These are phyloP conservation scores for Andrena hattorfiana DNA, from an alignment of 2,888 invertebrate species.

Conservation along the genomic window DNA sequence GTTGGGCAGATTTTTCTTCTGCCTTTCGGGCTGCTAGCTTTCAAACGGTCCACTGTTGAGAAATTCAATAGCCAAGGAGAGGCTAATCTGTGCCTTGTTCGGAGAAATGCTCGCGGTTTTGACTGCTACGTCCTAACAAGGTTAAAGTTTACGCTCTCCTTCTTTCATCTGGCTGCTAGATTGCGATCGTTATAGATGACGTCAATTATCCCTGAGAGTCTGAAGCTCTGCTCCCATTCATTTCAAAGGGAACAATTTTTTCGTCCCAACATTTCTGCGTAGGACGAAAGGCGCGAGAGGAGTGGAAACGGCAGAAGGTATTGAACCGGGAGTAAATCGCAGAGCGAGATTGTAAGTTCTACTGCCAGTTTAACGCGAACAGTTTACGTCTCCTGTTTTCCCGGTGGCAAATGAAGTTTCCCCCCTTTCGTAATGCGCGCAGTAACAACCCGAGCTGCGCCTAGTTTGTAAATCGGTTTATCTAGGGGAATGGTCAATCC, in stretches of 20 bases:
- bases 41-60: background rate
- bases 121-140: background rate
- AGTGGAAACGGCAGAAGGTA: background rate
- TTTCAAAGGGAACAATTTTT: background rate
- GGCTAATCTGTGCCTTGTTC: background rate
- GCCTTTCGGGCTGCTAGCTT: background rate
- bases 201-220: background rate
- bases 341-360: conserved; percentile 17
- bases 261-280: background rate
- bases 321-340: conserved; percentile 18
- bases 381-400: conserved; percentile 33
- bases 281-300: background rate
- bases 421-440: conserved; percentile 6
- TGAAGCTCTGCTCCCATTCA: background rate
- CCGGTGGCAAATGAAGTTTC: conserved; percentile 29
- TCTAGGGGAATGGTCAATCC: conserved; percentile 5
- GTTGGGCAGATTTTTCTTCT: conserved; percentile 6
- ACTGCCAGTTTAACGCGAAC: conserved; percentile 22
- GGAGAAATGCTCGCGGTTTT: background rate
- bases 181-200: background rate
- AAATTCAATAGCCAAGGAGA: background rate
- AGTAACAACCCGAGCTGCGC: conserved; percentile 15
- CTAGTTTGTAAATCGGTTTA: conserved; percentile 38
- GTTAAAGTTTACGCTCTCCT: background rate
- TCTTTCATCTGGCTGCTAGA: background rate